Conservation (phyloP, 1,140 invertebrate genomes). For the Ylistrum balloti region DNA sequence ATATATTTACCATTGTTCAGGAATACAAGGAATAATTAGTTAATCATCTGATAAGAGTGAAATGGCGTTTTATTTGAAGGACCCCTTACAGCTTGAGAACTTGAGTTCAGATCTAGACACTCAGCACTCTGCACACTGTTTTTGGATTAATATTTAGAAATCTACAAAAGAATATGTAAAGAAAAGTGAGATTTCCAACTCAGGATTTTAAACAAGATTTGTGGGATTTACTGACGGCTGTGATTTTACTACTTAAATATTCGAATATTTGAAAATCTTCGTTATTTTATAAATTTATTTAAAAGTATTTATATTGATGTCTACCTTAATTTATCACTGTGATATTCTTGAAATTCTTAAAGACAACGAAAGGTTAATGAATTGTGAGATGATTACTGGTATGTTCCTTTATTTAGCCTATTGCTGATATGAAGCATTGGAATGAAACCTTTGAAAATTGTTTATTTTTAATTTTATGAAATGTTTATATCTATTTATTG, state of each 20-base stretch:
- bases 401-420: no score
- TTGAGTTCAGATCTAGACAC: not conserved
- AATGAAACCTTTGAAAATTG: no score
- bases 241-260: not conserved
- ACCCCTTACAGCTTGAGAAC: not conserved
- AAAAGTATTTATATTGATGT: no score
- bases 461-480: no score
- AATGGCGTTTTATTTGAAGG: not conserved
- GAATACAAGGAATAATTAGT: not conserved
- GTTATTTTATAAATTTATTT: not conserved
- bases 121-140: not conserved
- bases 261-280: not conserved
- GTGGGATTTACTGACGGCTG: not conserved
- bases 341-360: no score
- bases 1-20: conserved; percentile 24
- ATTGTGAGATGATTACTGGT: no score
- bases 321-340: no score
- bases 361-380: no score
- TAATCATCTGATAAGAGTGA: not conserved
- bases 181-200: not conserved
- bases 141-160: not conserved
- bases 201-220: not conserved
- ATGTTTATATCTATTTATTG: no score
- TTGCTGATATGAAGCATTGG: no score
- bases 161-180: not conserved